These are phyloP conservation scores for Charaxes varanes DNA, from an alignment of 1,140 invertebrate genomes.

Conservation along the genomic window DNA sequence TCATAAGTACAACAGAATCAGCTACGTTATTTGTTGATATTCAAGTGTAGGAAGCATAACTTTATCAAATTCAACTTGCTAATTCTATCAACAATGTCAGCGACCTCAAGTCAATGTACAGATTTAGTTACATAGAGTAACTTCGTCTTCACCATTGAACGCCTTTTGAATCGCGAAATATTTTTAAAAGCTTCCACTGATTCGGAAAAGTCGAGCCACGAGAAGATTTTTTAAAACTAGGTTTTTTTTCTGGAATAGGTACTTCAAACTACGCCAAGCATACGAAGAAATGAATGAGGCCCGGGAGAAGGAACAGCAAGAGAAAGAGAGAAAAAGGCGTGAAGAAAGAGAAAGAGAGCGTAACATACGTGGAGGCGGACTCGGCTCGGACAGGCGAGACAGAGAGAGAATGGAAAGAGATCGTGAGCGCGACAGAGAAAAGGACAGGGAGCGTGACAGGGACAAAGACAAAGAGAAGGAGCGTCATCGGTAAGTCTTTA, in stretches of 20 bases:
- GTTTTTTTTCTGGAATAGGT: slow-evolving; percentile 48
- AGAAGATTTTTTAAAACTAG: background rate
- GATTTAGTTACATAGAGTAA: too few species aligned
- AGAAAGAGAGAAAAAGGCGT: slow-evolving; percentile 78
- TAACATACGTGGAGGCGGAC: slow-evolving; percentile 59
- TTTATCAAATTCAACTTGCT: too few species aligned
- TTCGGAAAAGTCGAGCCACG: too few species aligned
- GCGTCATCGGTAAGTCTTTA: slow-evolving; percentile 31
- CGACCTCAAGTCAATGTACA: too few species aligned
- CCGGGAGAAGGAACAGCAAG: slow-evolving; percentile 79
- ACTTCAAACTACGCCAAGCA: slow-evolving; percentile 78
- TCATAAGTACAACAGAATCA: too few species aligned
- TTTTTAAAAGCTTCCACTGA: too few species aligned
- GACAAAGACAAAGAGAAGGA: slow-evolving; percentile 55
- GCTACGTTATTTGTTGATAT: too few species aligned
- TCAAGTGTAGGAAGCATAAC: too few species aligned
- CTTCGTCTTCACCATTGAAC: too few species aligned
- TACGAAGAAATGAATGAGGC: slow-evolving; percentile 78
- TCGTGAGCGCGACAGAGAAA: slow-evolving; percentile 47
- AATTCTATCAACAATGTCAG: too few species aligned
- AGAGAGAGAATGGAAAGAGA: slow-evolving; percentile 58
- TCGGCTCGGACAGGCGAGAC: slow-evolving; percentile 57
- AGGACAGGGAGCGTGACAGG: slow-evolving; percentile 54
- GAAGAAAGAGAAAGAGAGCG: slow-evolving; percentile 76
- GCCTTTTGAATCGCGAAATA: too few species aligned